Evolutionary conservation across 2,888 invertebrate genomes (phyloP), one percentile per base, ranked within the genome.

Genomic region (Cephonodes hylas): DNA sequence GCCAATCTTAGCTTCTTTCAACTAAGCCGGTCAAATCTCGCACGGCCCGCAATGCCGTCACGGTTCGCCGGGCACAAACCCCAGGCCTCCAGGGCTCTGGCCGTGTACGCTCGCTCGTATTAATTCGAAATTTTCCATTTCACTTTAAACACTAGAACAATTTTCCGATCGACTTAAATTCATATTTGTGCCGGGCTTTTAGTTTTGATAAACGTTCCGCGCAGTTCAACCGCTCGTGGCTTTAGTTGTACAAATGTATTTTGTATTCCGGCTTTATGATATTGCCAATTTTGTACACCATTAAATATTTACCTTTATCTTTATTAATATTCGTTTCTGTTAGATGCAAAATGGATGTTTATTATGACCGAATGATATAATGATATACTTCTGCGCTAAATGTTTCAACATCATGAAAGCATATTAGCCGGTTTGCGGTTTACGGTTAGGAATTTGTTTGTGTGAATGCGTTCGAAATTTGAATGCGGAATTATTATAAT

Each of bases 141-240:
- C 46, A 59, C 38, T 59, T 46, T 34, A 46, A 57, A 57, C 42
- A 44, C 44, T 57, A 34, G 60, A 44, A 57, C 59, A 64, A 67
- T 71, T 69, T 66, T 68, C 68, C 69, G 61, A 63, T 65, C 59
- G 62, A 68, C 62, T 72, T 69, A 62, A 65, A 65, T 68, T 68
- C 64, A 65, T 70, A 67, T 71, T 67, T 66, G 67, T 66, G 59
- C 64, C 62, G 57, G 25, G 68, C 68, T 66, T 74, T 72, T 69
- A 72, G 68, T 72, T 72, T 74, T 71, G 68, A 74, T 68, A 71
- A 67, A 66, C 58, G 58, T 42, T 15, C 65, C 60, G 63, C 45
- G 64, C 61, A 64, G 65, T 61, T 63, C 42, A 31, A 69, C 70
- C 67, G 31, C 70, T 66, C 60, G 67, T 66, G 65, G 61, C 62